phyloP scores from a whole-genome alignment of 2,888 invertebrate genomes.

The Cosmia pyralina region DNA sequence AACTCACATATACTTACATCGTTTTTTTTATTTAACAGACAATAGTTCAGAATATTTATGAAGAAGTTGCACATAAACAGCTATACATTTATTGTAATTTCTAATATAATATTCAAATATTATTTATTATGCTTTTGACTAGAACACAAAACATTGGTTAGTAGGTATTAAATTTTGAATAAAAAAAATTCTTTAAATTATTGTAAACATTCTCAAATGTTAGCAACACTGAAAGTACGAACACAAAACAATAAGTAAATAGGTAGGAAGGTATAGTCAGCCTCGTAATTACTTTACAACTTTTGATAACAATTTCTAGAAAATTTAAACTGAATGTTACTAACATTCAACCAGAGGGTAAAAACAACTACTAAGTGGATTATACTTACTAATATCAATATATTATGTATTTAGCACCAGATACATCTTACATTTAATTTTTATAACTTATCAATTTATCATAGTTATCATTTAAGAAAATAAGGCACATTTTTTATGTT shows the following conservation, averaged over 20 bases:
- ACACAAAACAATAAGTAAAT: slow-evolving; percentile 8
- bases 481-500: slow-evolving; percentile 55
- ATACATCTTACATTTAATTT: background rate
- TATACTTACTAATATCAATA: slow-evolving; percentile 26
- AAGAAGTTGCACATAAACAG: slow-evolving; percentile 10
- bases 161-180: slow-evolving; percentile 14
- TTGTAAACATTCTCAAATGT: slow-evolving; percentile 22
- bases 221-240: slow-evolving; percentile 33
- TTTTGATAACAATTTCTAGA: background rate
- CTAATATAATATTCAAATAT: background rate
- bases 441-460: slow-evolving; percentile 1
- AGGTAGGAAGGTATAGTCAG: background rate
- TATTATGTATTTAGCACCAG: slow-evolving; percentile 32
- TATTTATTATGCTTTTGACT: slow-evolving; percentile 64
- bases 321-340: background rate
- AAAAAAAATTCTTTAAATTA: slow-evolving; percentile 1
- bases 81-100: slow-evolving; percentile 1
- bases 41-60: slow-evolving; percentile 30
- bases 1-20: background rate
- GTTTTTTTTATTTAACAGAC: slow-evolving; percentile 19
- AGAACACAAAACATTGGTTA: slow-evolving; percentile 65
- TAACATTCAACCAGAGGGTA: background rate
- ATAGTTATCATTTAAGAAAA: slow-evolving; percentile 2
- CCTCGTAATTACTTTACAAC: background rate
- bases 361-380: background rate